Base-by-base conservation (phyloP, 2,113 vertebrate species). In the Probosciger aterrimus region DNA sequence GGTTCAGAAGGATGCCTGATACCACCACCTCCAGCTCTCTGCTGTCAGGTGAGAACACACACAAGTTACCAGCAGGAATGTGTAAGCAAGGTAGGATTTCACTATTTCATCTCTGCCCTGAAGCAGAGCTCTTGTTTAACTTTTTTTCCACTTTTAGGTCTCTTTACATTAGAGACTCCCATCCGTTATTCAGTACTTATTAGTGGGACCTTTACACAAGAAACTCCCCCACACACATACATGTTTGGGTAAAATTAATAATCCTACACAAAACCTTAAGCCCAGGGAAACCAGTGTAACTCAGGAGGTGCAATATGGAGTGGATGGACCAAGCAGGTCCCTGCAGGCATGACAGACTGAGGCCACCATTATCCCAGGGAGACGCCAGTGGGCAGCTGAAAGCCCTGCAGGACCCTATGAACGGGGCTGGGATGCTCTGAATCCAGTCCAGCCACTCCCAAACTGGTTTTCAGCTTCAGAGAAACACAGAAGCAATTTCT, bases 291-390 rank as follows among this genome's bases (percentile, higher is more conserved):
- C 7, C 30, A 43, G 9, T 6, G 17, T 43, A 59, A 57, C 37
- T 65, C 6, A 3, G 37, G 46, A 18, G 28, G 33, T 52, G 43
- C 37, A 64, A 68, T 14, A 68, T 2, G 2, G 78, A 69, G 35
- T 2, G 41, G 31, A 49, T 63, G 85, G 88, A n/a, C 50, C 46
- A 53, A 52, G 39, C 53, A 78, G 77, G 18, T 47, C 33, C 73
- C 20, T 5, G 1, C 2, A 71, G 31, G 63, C 30, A 82, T 1
- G 1, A 55, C 5, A 28, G 69, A 44, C 41, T 9, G 2, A 76
- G 44, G 59, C 41, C 84, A 91, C 28, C 35, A 3, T 0, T 0
- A 0, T 30, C 49, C 59, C 69, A 71, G 16, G 62, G 43, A 91
- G 81, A 50, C 63, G 84, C 33, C 50, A 25, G 0, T 0, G 1